A percentile compares a stretch with the other conserved stretches of the same genome.
Conservation (phyloP, 2,113 vertebrate genomes). For the Ailuropoda melanoleuca region DNA sequence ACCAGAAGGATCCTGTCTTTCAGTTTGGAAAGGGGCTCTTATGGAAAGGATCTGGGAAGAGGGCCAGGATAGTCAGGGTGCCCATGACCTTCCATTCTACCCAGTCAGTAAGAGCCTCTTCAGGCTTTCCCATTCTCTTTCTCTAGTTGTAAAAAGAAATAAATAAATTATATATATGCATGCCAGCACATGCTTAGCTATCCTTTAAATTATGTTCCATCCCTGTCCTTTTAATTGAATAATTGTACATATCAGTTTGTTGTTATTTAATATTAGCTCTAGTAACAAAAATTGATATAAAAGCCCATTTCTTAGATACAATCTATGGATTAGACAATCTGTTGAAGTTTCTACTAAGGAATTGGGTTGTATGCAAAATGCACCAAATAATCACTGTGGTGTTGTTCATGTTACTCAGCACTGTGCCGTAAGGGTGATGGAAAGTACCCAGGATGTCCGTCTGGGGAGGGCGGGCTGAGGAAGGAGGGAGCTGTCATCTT, state of each 20-base stretch:
- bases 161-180: background rate
- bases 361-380: background rate
- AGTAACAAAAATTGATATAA: background rate
- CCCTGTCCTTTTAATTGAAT: background rate
- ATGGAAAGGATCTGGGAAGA: background rate
- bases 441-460: rapidly evolving
- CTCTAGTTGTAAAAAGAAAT: background rate
- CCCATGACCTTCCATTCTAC: background rate
- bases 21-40: background rate
- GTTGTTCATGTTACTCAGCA: background rate
- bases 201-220: background rate
- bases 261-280: background rate
- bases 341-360: background rate
- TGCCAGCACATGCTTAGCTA: background rate
- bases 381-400: too few relatives aligned
- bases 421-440: rapidly evolving
- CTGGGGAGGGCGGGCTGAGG: background rate
- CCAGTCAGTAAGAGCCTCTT: rapidly evolving
- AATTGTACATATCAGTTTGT: background rate
- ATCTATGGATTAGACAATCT: background rate
- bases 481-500: background rate
- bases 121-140: background rate
- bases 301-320: background rate
- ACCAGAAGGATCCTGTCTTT: background rate
- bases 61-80: rapidly evolving